A percentile compares a stretch with the other conserved stretches of the same genome.
phyloP scores from a whole-genome alignment of 1,140 invertebrate genomes.

The Diorhabda sublineata region DNA sequence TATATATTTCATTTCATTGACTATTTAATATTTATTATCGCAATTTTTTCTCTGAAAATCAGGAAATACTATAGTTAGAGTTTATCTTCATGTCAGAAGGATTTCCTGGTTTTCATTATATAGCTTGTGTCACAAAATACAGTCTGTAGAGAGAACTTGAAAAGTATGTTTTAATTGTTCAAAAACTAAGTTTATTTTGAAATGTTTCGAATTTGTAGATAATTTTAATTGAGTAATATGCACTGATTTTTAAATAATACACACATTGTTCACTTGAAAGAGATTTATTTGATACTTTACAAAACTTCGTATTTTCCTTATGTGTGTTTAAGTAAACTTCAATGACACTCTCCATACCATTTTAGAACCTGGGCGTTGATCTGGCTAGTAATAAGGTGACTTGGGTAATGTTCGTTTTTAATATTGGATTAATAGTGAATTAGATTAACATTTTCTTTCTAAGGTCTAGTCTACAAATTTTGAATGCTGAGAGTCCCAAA shows the following conservation, averaged over 20 bases:
- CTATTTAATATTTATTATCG: conserved; percentile 1
- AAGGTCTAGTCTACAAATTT: no score
- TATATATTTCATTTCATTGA: neutral
- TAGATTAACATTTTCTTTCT: no score
- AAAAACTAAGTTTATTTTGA: neutral
- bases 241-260: neutral
- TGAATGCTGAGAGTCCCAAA: no score
- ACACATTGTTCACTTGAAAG: neutral
- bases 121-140: neutral
- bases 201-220: neutral
- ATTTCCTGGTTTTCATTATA: neutral
- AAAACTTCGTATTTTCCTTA: neutral
- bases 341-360: no score
- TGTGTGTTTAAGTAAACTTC: neutral
- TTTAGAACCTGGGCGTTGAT: no score
- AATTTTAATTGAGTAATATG: neutral
- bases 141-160: neutral
- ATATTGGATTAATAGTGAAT: no score
- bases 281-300: neutral
- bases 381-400: no score
- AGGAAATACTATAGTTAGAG: neutral
- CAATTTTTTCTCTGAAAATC: neutral
- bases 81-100: neutral
- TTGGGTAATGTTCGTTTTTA: no score
- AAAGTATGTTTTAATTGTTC: neutral